These are phyloP conservation scores for Sebastes steindachneri DNA, from an alignment of 2,797 vertebrate species.

Conservation along the genomic window DNA sequence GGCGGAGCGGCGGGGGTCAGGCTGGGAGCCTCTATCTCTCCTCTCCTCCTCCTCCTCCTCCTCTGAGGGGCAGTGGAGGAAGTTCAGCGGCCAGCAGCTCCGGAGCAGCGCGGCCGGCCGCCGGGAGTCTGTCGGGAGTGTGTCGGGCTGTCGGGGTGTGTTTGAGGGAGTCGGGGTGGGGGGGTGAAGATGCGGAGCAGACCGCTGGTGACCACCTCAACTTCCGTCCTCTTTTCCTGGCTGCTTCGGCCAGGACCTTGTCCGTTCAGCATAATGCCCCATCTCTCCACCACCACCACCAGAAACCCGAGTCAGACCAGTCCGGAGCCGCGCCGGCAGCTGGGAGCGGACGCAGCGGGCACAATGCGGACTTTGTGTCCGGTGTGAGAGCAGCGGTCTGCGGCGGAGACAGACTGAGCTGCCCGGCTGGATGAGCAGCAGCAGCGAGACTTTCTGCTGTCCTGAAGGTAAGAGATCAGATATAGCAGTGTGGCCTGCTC, in stretches of 20 bases:
- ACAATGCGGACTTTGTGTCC: constrained; percentile 47
- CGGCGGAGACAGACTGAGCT: constrained; percentile 9
- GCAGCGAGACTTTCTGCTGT: constrained; percentile 32
- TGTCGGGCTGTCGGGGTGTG: background rate
- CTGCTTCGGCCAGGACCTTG: constrained; percentile 7
- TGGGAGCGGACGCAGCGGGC: constrained; percentile 38
- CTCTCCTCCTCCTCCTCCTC: background rate
- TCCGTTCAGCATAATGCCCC: constrained; percentile 38
- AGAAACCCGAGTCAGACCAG: background rate
- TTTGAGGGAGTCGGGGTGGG: constrained; percentile 77
- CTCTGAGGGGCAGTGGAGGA: constrained; percentile 24
- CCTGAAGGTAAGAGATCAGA: constrained; percentile 44
- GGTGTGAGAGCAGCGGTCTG: constrained; percentile 34
- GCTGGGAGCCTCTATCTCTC: background rate
- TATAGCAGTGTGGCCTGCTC: no score
- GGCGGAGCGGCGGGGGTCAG: background rate
- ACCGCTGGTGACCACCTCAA: constrained; percentile 42
- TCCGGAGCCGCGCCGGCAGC: constrained; percentile 25
- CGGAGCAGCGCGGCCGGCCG: constrained; percentile 58
- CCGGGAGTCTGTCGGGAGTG: background rate
- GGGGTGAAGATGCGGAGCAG: constrained; percentile 30
- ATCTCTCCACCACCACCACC: background rate
- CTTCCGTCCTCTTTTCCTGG: constrained; percentile 5
- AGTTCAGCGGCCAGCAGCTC: constrained; percentile 16
- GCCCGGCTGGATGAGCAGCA: constrained; percentile 35